Evolutionary conservation across 2,888 invertebrate genomes (phyloP).

Genomic region (Hyposoter didymator): DNA sequence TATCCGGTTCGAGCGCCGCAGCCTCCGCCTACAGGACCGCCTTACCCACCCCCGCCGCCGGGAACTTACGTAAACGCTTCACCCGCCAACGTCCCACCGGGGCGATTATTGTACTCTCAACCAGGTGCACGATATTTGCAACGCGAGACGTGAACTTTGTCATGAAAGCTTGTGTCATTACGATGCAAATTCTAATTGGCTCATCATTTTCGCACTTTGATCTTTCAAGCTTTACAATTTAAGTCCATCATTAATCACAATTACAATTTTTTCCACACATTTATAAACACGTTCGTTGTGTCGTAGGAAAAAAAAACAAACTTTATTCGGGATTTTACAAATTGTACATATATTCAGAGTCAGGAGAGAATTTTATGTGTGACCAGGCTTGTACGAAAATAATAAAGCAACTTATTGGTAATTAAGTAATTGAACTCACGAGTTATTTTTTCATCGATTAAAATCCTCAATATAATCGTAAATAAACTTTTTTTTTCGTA

Average conservation of each 20-base stretch:
- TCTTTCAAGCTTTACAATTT: background rate
- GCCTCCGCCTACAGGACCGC: constrained; percentile 78
- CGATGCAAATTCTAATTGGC: background rate
- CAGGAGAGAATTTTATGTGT: background rate
- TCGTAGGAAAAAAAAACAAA: background rate
- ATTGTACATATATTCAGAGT: constrained; percentile 9
- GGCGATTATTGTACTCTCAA: constrained; percentile 80
- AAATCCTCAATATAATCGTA: background rate
- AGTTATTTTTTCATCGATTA: background rate
- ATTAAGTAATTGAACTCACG: background rate
- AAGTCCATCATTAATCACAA: background rate
- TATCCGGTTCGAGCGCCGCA: constrained; percentile 89
- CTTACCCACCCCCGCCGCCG: constrained; percentile 78
- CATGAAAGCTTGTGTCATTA: background rate
- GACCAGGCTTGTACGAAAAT: constrained; percentile 16
- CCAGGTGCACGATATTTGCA: constrained; percentile 80
- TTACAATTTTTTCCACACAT: background rate
- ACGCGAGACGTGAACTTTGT: constrained; percentile 75
- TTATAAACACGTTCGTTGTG: background rate
- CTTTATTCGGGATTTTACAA: constrained; percentile 5
- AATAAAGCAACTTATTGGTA: constrained; percentile 3
- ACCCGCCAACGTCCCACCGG: constrained; percentile 77
- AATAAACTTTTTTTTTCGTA: background rate
- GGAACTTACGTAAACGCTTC: constrained; percentile 80
- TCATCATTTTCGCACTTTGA: background rate